Conservation (phyloP, 2,113 vertebrate genomes). For the Carassius gibelio region DNA sequence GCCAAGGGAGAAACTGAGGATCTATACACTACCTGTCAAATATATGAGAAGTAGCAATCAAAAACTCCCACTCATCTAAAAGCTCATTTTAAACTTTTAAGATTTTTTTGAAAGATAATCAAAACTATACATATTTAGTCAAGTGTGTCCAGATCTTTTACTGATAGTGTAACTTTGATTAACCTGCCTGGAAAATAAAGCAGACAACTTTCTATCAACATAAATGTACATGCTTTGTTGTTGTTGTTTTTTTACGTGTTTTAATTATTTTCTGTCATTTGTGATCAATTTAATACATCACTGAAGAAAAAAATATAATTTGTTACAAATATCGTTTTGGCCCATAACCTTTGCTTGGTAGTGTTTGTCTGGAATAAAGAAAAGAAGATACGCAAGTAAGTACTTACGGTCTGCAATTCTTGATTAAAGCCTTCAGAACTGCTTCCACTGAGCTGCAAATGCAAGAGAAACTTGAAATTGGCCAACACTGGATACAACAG, state of each 20-base stretch:
- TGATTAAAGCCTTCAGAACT: constrained; percentile 93
- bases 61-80: neutral
- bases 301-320: neutral
- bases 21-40: neutral
- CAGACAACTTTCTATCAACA: neutral
- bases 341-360: neutral
- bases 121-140: no score
- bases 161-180: neutral
- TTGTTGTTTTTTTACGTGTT: no score
- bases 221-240: no score
- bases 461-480: constrained; percentile 31
- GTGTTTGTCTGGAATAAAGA: neutral
- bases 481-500: neutral
- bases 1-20: constrained; percentile 61
- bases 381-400: neutral
- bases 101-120: no score
- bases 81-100: neutral
- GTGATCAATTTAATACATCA: neutral
- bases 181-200: neutral
- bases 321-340: neutral
- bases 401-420: constrained; percentile 97
- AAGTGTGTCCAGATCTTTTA: no score
- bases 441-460: constrained; percentile 88
- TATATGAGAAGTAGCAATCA: neutral
- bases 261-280: neutral